phyloP scores from a whole-genome alignment of 2,797 vertebrate species.

The Notolabrus celidotus region DNA sequence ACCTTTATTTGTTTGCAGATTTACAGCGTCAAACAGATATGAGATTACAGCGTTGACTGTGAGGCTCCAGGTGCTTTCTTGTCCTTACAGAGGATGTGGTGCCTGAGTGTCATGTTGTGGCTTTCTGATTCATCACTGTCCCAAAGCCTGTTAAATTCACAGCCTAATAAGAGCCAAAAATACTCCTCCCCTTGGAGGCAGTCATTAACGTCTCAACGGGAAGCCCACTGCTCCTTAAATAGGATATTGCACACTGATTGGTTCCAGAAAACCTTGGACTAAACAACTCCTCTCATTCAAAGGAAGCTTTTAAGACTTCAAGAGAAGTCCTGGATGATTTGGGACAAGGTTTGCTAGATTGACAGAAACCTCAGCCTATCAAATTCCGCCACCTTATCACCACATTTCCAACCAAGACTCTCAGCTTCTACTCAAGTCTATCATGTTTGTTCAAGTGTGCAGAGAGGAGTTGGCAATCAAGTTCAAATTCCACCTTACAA shows the following conservation, averaged over 20 bases:
- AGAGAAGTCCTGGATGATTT: not conserved
- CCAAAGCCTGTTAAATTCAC: constrained; percentile 11
- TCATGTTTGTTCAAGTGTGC: not conserved
- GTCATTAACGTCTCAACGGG: not conserved
- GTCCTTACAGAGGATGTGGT: too few relatives aligned
- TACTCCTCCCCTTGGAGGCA: not conserved
- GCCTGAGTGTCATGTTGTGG: too few relatives aligned
- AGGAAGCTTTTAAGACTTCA: not conserved
- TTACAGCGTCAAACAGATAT: too few relatives aligned
- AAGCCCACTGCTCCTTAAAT: not conserved
- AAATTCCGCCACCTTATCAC: not conserved
- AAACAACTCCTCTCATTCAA: not conserved
- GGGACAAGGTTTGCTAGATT: not conserved
- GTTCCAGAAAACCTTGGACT: not conserved
- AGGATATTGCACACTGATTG: too few relatives aligned
- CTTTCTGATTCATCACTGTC: not conserved
- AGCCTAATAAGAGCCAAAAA: constrained; percentile 2
- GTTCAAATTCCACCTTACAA: constrained; percentile 37
- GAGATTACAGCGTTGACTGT: too few relatives aligned
- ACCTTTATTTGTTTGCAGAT: too few relatives aligned
- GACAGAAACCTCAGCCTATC: not conserved
- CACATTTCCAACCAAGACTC: not conserved
- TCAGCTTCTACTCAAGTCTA: not conserved
- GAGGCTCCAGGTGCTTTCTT: too few relatives aligned
- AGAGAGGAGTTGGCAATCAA: not conserved